phyloP scores from a whole-genome alignment of 1,140 invertebrate genomes.

The Nasonia longicornis region DNA sequence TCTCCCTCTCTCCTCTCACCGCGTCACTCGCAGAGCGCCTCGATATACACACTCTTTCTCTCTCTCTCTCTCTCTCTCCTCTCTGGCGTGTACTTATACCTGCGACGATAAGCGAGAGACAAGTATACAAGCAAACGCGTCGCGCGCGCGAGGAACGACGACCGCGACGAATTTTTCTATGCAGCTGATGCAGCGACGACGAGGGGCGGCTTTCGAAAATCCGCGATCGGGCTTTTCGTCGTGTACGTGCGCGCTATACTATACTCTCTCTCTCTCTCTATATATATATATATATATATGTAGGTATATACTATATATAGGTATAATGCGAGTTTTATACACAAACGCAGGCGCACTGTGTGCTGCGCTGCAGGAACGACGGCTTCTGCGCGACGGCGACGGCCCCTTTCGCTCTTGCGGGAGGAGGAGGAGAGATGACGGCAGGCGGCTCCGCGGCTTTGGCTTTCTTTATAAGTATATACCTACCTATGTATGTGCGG shows the following conservation, averaged over 20 bases:
- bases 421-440: no score
- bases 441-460: not conserved
- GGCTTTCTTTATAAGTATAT: not conserved
- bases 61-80: not conserved
- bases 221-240: slow-evolving; percentile 1
- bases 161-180: not conserved
- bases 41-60: not conserved
- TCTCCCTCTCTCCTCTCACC: not conserved
- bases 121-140: not conserved
- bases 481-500: no score
- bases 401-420: not conserved
- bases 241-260: no score
- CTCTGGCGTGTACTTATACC: not conserved
- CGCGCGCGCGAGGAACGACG: slow-evolving; percentile 15
- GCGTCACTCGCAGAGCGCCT: no score
- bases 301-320: not conserved
- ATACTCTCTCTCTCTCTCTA: no score
- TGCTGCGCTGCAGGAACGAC: not conserved
- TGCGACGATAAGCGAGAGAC: not conserved
- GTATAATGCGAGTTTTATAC: not conserved
- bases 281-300: no score
- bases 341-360: not conserved
- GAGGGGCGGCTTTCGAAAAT: not conserved
- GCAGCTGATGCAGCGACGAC: not conserved
- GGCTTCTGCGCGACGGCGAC: slow-evolving; percentile 8